A percentile compares a stretch with the other conserved stretches of the same genome.
These are phyloP conservation scores for Luehdorfia chinensis DNA, from an alignment of 1,140 invertebrate genomes.

Conservation along the genomic window DNA sequence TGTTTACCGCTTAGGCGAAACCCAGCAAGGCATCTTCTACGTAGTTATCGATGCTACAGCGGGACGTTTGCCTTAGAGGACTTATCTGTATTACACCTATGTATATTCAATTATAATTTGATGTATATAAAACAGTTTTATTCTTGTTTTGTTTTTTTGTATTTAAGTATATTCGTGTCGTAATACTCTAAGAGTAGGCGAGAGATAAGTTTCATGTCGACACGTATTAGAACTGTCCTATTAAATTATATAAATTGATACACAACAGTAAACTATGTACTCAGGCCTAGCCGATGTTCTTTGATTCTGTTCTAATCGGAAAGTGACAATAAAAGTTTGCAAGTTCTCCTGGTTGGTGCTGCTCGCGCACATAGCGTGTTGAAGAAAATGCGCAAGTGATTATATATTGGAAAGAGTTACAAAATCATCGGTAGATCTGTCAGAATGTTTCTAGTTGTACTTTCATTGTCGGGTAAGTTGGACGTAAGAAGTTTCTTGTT, in stretches of 20 bases:
- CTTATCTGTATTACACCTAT: conserved; percentile 15
- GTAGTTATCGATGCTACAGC: not conserved
- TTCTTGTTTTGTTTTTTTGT: conserved; percentile 52
- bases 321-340: too few species aligned
- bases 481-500: conserved; percentile 55
- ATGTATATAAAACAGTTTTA: conserved; percentile 53
- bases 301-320: not conserved
- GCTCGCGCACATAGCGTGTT: not conserved
- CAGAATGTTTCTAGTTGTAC: conserved; percentile 33
- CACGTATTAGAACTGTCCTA: conserved; percentile 34
- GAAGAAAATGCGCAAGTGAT: conserved; percentile 25
- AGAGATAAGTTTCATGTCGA: conserved; percentile 24
- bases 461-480: conserved; percentile 42
- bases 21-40: too few species aligned
- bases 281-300: too few species aligned
- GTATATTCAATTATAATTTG: conserved; percentile 69
- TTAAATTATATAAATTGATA: conserved; percentile 32
- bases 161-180: conserved; percentile 47
- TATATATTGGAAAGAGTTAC: conserved; percentile 33
- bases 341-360: too few species aligned
- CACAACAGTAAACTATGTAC: conserved; percentile 8
- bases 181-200: conserved; percentile 34
- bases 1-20: too few species aligned
- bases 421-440: conserved; percentile 30
- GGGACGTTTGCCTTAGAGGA: not conserved